Evolutionary conservation across 2,888 invertebrate species (phyloP), one percentile per base, ranked within the genome.

Genomic region (Osmoderma eremita): DNA sequence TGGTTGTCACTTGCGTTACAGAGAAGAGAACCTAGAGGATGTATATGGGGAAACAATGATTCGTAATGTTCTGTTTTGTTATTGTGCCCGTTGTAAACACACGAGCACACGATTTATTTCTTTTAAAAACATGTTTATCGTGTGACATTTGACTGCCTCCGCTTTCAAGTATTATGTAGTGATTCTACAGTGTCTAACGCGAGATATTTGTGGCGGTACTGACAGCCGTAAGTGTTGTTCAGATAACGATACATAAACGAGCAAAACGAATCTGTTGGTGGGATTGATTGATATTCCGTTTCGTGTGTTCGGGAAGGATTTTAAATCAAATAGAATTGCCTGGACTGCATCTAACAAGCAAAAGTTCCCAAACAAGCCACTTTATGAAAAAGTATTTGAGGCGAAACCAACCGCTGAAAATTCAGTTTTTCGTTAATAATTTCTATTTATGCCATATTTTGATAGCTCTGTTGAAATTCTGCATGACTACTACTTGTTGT

Each of bases 61-160:
- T 12, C 13, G 50, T 50, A 30, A 30, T 36, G 53, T 53, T 53
- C 22, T 50, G 24, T 53, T 30, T 30, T 17, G 38, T 36, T 53
- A 13, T 30, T 38, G 36, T 38, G 36, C 53, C 17, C 17, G 8
- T 53, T 24, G 38, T 53, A 53, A 53, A 53, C 53, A 53, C 53
- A 36, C 36, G 30, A 53, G 10, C 38, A 30, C 18, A 15, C 18
- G 53, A 53, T 53, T 53, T 53, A 53, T 53, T 53, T 53, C 36
- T 53, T 36, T 53, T 53, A 38, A 53, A 15, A 53, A 10, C 53
- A 53, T 53, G 36, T 53, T 53, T 53, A 53, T 53, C 53, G 53
- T 36, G 38, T 53, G 53, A 53, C 53, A 53, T 53, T 53, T 53
- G 53, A 53, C 53, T 53, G 53, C 53, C 13, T 30, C 30, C 30